phyloP scores from a whole-genome alignment of 2,888 invertebrate species.

The Microplitis deprimator region DNA sequence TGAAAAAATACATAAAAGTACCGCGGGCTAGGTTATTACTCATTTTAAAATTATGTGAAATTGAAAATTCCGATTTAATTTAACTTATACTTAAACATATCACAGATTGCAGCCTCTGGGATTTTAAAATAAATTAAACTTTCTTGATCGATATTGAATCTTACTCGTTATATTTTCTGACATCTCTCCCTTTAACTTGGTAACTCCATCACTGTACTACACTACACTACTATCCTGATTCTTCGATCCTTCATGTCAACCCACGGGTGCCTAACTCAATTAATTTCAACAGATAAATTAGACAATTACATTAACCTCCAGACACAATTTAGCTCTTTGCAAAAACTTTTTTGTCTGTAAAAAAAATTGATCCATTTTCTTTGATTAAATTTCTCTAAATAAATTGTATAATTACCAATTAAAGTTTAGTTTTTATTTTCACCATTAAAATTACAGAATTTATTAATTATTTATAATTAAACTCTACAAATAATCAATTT shows the following conservation, averaged over 20 bases:
- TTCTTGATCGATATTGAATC: not conserved
- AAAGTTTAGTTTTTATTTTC: not conserved
- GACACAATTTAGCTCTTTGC: not conserved
- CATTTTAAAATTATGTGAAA: constrained; percentile 43
- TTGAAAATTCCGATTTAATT: constrained; percentile 35
- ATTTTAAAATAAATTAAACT: not conserved
- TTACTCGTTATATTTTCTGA: not conserved
- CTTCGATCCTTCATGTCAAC: not conserved
- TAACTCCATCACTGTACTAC: not conserved
- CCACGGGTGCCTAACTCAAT: constrained; percentile 50
- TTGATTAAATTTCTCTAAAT: not conserved
- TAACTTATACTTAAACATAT: not conserved
- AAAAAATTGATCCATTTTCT: not conserved
- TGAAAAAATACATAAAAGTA: not conserved
- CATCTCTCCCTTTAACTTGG: not conserved
- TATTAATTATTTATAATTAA: not conserved
- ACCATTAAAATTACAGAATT: constrained; percentile 4
- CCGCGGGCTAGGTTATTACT: constrained; percentile 19
- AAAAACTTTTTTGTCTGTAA: too few relatives aligned
- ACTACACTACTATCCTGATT: not conserved
- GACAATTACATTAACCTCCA: constrained; percentile 57
- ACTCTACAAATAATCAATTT: constrained; percentile 3
- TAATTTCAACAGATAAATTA: constrained; percentile 57
- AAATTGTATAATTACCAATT: too few relatives aligned
- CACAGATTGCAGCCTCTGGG: not conserved